Base-by-base conservation (phyloP, 2,113 vertebrate species). In the Lophotis ruficrista region DNA sequence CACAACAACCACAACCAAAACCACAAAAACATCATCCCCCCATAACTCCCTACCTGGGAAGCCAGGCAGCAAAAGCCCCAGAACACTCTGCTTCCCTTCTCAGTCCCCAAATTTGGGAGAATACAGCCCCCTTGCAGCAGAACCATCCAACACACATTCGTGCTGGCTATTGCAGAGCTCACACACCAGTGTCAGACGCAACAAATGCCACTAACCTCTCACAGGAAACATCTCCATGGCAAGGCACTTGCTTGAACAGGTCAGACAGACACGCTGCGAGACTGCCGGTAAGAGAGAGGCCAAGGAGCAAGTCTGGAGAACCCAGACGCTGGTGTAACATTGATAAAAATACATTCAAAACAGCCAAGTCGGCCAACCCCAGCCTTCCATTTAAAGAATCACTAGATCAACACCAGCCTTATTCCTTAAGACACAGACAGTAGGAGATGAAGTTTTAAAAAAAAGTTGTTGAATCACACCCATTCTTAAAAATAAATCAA, bases 401-500 rank as follows among this genome's bases (percentile, higher is more conserved):
- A 51, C 70, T 70, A 85, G 73, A 43, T 89, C 95, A 87, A 57
- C 83, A 66, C 77, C 65, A 82, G n/a, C 10, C 84, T 95, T 6
- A 7, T 70, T 65, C 91, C 81, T 83, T 18, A 61, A 38, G 22
- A 24, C 41, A 11, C 86, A 91, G 89, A 79, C 88, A 94, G 94
- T 4, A 84, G 91, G 94, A 87, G 81, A 72, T 79, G 89, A 85
- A 95, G 89, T n/a, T 88, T 81, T 81, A 43, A 43, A 53, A 41
- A 92, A 20, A 64, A 95, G 69, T 3, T 72, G 73, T 91, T 81
- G 77, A 82, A 93, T 93, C 83, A 65, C 89, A 87, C 66, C 92
- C 90, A 71, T 92, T 93, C 95, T 93, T 91, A 76, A 93, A 92
- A 96, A 96, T 85, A 94, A 96, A 91, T 95, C 70, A 76, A 33